Percentiles rank a stretch among this genome's conserved stretches.
Evolutionary conservation across 2,113 vertebrate genomes (phyloP).

Genomic region (Phylloscopus whistleri): DNA sequence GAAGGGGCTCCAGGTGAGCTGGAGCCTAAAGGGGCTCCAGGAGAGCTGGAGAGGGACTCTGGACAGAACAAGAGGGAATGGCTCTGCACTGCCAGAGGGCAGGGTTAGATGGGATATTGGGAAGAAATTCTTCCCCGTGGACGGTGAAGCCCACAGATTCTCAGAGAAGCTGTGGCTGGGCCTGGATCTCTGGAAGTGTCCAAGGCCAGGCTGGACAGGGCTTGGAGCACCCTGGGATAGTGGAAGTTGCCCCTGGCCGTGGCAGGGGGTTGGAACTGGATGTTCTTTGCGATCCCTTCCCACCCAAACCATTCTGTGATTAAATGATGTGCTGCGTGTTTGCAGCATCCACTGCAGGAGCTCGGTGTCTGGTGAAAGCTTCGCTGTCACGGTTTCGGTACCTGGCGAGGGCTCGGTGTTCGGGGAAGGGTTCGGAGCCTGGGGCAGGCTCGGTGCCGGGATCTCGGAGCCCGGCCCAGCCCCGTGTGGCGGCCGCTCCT

Average conservation of each 20-base stretch:
- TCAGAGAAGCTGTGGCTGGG: not conserved
- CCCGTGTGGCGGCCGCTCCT: not conserved
- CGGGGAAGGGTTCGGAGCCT: not conserved
- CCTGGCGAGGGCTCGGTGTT: not conserved
- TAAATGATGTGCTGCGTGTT: no score
- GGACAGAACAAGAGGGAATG: not conserved
- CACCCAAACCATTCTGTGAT: not conserved
- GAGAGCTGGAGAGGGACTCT: not conserved
- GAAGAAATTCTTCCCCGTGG: rapidly evolving
- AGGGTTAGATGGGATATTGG: not conserved
- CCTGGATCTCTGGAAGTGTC: not conserved
- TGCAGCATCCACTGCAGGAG: not conserved
- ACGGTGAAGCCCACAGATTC: rapidly evolving
- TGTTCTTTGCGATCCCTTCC: not conserved
- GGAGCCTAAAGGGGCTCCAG: not conserved
- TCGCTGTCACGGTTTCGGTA: not conserved
- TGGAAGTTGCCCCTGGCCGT: not conserved
- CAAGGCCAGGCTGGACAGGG: rapidly evolving
- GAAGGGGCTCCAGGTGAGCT: not conserved
- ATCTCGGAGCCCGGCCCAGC: not conserved
- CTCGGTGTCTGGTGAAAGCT: not conserved
- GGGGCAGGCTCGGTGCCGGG: no score
- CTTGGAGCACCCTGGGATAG: rapidly evolving
- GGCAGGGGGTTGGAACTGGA: not conserved
- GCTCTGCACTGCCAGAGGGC: not conserved